Conservation (phyloP, 2,888 invertebrate genomes). For the Pristionchus mayeri region DNA sequence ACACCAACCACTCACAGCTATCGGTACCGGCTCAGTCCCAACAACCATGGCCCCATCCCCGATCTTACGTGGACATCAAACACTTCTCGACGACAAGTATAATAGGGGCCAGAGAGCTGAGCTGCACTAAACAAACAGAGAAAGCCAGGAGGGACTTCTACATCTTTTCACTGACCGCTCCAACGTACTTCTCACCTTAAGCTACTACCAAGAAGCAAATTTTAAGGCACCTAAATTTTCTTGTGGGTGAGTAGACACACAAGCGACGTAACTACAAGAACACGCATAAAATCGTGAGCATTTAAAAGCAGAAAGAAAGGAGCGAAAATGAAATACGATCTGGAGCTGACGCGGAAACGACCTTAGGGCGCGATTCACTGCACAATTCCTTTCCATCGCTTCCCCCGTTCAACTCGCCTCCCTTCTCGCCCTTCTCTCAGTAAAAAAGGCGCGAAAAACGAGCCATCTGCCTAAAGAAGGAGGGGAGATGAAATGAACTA, state of each 20-base stretch:
- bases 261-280: too few species aligned
- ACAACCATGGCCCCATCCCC: too few species aligned
- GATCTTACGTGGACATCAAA: too few species aligned
- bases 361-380: slow-evolving; percentile 8
- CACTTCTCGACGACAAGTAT: too few species aligned
- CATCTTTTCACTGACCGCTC: neutral
- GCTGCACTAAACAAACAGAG: neutral
- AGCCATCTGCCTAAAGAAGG: slow-evolving; percentile 11
- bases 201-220: too few species aligned
- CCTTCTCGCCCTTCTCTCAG: neutral
- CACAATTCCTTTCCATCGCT: neutral
- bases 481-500: neutral
- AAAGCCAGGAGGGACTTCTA: slow-evolving; percentile 10
- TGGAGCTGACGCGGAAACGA: neutral
- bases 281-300: too few species aligned
- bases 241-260: too few species aligned
- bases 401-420: neutral
- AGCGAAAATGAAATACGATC: neutral
- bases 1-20: too few species aligned
- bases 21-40: too few species aligned
- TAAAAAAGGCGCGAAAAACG: neutral
- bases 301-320: neutral
- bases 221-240: too few species aligned
- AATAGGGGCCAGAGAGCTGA: neutral
- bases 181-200: neutral